phyloP scores from a whole-genome alignment of 2,888 invertebrate genomes.

The Fragum fragum region DNA sequence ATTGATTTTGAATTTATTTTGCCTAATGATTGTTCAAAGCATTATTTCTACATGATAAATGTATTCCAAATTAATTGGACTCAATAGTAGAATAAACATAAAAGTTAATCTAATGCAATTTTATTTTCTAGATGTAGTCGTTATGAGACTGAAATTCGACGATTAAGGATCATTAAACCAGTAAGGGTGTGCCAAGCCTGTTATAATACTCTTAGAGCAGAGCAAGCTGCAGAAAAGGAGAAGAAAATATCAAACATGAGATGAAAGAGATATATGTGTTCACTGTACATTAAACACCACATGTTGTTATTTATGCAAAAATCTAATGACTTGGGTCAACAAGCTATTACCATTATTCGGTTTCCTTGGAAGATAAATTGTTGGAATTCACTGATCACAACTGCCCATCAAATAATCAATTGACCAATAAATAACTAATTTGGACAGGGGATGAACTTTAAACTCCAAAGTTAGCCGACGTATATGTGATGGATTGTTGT shows the following conservation, averaged over 20 bases:
- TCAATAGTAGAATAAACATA: no score
- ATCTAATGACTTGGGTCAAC: not conserved
- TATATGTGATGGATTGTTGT: no score
- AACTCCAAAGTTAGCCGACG: no score
- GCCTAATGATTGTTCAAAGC: no score
- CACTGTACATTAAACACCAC: not conserved
- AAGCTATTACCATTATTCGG: not conserved
- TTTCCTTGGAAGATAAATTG: not conserved
- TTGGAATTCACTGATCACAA: no score
- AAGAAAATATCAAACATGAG: conserved; percentile 20
- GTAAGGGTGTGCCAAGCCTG: conserved; percentile 98
- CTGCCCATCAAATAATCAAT: no score
- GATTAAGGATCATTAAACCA: conserved; percentile 96
- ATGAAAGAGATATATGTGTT: not conserved
- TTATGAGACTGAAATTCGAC: conserved; percentile 98
- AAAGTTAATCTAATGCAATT: no score
- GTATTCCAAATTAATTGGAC: no score
- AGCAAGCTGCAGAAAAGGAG: conserved; percentile 73
- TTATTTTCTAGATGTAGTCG: conserved; percentile 97
- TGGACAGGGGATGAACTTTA: no score
- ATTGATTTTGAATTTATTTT: no score
- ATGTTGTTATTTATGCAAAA: not conserved
- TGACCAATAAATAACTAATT: no score
- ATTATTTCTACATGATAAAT: no score
- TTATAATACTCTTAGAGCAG: conserved; percentile 88